Evolutionary conservation across 2,113 vertebrate genomes (phyloP).

Genomic region (Lagopus leucura): DNA sequence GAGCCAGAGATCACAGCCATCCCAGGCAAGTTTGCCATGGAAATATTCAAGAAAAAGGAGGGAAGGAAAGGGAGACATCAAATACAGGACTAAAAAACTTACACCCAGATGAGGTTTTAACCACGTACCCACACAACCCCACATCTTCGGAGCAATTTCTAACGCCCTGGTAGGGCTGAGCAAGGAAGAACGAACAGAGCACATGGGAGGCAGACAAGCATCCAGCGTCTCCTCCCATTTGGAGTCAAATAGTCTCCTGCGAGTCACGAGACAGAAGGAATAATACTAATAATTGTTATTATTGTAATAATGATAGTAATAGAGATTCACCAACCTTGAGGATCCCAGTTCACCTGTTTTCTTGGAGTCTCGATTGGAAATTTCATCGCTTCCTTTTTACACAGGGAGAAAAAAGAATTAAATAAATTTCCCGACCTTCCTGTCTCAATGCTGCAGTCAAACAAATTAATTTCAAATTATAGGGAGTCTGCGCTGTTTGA

Average conservation of each 20-base stretch:
- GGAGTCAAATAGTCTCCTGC: conserved; percentile 22
- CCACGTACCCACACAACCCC: conserved; percentile 48
- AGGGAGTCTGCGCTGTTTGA: conserved; percentile 61
- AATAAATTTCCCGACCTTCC: conserved; percentile 73
- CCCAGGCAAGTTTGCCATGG: conserved; percentile 53
- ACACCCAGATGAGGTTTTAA: conserved; percentile 27
- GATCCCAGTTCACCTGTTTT: conserved; percentile 98
- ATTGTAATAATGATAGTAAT: conserved; percentile 28
- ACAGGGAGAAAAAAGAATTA: conserved; percentile 71
- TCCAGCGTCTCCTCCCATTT: conserved; percentile 36
- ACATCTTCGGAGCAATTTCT: conserved; percentile 37
- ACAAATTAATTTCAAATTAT: conserved; percentile 71
- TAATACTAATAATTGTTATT: conserved; percentile 27
- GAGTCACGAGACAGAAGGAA: conserved; percentile 8
- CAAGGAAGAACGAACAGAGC: conserved; percentile 21
- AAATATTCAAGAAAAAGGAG: conserved; percentile 12
- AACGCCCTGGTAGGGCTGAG: not conserved
- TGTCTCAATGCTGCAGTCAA: conserved; percentile 69
- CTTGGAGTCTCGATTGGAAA: conserved; percentile 96
- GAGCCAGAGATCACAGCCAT: not conserved
- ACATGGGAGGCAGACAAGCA: conserved; percentile 36
- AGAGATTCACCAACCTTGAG: conserved; percentile 90
- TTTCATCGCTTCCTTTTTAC: conserved; percentile 91
- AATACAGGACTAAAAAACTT: conserved; percentile 34
- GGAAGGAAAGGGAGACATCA: not conserved